Percentiles rank a stretch among this genome's conserved stretches.
These are phyloP conservation scores for Penaeus indicus DNA, from an alignment of 1,140 invertebrate genomes.

Conservation along the genomic window DNA sequence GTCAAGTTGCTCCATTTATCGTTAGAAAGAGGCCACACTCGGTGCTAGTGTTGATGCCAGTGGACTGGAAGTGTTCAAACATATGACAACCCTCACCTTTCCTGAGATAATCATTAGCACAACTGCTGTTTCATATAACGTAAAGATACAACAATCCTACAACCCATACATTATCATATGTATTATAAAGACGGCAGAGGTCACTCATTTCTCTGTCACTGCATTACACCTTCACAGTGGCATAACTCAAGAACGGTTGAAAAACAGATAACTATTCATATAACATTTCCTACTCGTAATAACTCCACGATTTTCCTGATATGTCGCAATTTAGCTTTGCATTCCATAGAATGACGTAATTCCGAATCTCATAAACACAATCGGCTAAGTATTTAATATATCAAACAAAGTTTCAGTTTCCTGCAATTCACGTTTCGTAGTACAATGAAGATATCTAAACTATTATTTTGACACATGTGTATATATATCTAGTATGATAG, in stretches of 20 bases:
- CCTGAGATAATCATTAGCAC: not conserved
- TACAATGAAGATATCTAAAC: too few relatives aligned
- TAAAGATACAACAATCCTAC: not conserved
- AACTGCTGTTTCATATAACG: not conserved
- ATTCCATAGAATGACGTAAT: too few relatives aligned
- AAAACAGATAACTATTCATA: not conserved
- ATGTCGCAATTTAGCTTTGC: too few relatives aligned
- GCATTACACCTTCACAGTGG: not conserved
- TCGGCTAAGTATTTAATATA: too few relatives aligned
- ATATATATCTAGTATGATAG: too few relatives aligned
- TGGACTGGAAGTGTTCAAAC: not conserved
- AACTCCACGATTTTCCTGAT: too few relatives aligned
- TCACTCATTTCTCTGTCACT: constrained; percentile 3
- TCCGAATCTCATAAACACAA: too few relatives aligned
- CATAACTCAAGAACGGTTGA: constrained; percentile 14
- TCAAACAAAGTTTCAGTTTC: too few relatives aligned
- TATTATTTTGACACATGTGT: too few relatives aligned
- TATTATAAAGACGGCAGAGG: not conserved
- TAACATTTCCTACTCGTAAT: not conserved
- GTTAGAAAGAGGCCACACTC: not conserved
- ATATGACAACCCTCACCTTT: not conserved
- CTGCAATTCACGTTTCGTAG: too few relatives aligned
- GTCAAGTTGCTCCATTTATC: constrained; percentile 10
- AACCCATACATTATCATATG: constrained; percentile 14
- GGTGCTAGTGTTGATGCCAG: constrained; percentile 4